These are phyloP conservation scores for Lepeophtheirus salmonis DNA, from an alignment of 1,140 invertebrate species.

Conservation along the genomic window DNA sequence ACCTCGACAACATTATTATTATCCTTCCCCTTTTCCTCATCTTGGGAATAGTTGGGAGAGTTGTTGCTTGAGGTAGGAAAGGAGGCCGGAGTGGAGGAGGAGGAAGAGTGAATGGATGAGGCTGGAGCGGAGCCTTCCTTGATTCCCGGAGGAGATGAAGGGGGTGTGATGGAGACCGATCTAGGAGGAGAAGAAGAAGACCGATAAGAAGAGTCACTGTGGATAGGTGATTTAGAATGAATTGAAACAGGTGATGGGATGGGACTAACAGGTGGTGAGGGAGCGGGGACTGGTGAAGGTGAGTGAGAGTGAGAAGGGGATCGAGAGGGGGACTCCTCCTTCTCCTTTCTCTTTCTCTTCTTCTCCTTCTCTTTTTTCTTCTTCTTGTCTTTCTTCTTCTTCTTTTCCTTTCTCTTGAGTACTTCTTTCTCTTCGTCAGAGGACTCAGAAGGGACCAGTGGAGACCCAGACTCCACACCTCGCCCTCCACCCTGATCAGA, in stretches of 20 bases:
- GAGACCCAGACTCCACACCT: neutral
- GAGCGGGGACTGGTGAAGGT: neutral
- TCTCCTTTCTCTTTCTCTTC: constrained; percentile 5
- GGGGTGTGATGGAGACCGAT: neutral
- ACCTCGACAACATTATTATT: too few relatives aligned
- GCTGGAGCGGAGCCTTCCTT: neutral
- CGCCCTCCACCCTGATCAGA: neutral
- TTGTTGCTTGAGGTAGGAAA: neutral
- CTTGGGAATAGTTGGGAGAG: neutral
- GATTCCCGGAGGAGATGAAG: neutral
- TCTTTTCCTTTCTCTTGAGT: neutral
- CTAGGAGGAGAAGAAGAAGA: constrained; percentile 1
- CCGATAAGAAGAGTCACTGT: neutral
- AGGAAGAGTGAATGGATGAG: neutral
- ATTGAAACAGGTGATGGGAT: neutral
- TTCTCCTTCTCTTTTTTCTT: constrained; percentile 11
- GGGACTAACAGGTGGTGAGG: neutral
- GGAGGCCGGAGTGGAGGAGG: neutral
- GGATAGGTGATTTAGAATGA: neutral
- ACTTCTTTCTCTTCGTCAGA: neutral
- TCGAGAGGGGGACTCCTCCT: neutral
- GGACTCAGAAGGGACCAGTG: neutral
- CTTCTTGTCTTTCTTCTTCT: constrained; percentile 9
- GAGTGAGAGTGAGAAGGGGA: neutral
- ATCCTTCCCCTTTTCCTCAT: too few relatives aligned